Conservation (phyloP, 2,888 invertebrate genomes). For the Synanthedon myopaeformis region DNA sequence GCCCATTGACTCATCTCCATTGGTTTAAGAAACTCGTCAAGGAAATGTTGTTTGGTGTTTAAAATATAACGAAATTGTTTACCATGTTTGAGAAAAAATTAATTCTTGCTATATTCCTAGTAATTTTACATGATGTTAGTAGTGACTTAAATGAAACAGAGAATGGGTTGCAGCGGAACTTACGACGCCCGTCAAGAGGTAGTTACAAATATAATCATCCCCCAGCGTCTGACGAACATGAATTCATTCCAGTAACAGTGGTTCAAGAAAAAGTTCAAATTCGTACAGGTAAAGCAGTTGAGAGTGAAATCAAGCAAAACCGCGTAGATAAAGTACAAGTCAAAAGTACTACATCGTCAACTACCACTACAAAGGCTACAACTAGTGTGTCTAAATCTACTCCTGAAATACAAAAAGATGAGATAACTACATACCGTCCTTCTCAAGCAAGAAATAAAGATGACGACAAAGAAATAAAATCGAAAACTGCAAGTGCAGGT, state of each 20-base stretch:
- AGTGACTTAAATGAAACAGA: conserved; percentile 10
- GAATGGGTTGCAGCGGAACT: conserved; percentile 9
- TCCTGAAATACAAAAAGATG: not conserved
- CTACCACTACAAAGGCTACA: not conserved
- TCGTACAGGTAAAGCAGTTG: conserved; percentile 9
- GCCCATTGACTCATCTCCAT: conserved; percentile 40
- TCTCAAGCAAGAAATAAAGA: not conserved
- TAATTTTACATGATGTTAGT: conserved; percentile 15
- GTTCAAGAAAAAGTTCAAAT: conserved; percentile 7
- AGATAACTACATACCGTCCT: not conserved
- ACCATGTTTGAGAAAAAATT: conserved; percentile 16
- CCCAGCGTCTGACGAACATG: conserved; percentile 19
- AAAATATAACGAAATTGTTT: conserved; percentile 4
- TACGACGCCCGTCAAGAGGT: conserved; percentile 6
- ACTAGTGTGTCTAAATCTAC: not conserved
- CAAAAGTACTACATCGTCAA: conserved; percentile 4
- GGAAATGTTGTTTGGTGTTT: conserved; percentile 25
- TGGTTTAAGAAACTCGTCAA: conserved; percentile 32
- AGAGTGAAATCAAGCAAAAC: conserved; percentile 14
- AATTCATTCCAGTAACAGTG: conserved; percentile 16
- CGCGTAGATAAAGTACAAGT: conserved; percentile 12
- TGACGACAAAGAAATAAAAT: not conserved
- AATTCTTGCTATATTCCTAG: conserved; percentile 10
- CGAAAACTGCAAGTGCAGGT: conserved; percentile 7
- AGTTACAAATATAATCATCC: conserved; percentile 25